A percentile compares a stretch with the other conserved stretches of the same genome.
Conservation (phyloP, 2,113 vertebrate species). For the Bombycilla garrulus region DNA sequence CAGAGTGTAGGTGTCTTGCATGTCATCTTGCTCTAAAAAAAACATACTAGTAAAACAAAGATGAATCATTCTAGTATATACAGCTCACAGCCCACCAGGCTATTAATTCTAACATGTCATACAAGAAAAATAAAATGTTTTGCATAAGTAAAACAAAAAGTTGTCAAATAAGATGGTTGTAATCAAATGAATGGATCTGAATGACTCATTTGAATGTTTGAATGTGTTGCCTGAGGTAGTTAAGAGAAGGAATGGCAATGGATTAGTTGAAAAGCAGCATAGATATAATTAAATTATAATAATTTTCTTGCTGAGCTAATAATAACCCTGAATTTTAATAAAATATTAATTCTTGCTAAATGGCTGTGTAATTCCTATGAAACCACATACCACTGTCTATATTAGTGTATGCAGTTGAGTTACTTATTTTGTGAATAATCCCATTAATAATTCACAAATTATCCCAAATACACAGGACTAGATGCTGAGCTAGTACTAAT, state of each 20-base stretch:
- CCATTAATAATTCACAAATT: background rate
- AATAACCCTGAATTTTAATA: constrained; percentile 22
- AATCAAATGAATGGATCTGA: constrained; percentile 20
- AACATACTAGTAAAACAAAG: background rate
- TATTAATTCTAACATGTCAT: constrained; percentile 25
- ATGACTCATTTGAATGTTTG: constrained; percentile 3
- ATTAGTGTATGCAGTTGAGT: background rate
- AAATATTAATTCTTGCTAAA: constrained; percentile 23
- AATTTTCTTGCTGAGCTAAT: constrained; percentile 18
- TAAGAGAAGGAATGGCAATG: background rate
- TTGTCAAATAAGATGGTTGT: constrained; percentile 21
- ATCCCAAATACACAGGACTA: background rate
- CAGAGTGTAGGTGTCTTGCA: background rate
- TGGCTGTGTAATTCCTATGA: background rate
- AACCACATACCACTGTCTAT: background rate
- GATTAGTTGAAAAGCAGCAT: background rate
- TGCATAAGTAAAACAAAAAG: constrained; percentile 27
- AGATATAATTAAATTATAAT: background rate
- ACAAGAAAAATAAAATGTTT: constrained; percentile 34
- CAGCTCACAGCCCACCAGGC: constrained; percentile 9
- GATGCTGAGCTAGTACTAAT: background rate
- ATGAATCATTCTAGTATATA: constrained; percentile 26
- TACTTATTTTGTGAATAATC: background rate
- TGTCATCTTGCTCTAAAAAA: constrained; percentile 22
- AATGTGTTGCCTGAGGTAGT: background rate